Conservation (phyloP, 2,113 vertebrate genomes). For the Sebastes schlegelii region DNA sequence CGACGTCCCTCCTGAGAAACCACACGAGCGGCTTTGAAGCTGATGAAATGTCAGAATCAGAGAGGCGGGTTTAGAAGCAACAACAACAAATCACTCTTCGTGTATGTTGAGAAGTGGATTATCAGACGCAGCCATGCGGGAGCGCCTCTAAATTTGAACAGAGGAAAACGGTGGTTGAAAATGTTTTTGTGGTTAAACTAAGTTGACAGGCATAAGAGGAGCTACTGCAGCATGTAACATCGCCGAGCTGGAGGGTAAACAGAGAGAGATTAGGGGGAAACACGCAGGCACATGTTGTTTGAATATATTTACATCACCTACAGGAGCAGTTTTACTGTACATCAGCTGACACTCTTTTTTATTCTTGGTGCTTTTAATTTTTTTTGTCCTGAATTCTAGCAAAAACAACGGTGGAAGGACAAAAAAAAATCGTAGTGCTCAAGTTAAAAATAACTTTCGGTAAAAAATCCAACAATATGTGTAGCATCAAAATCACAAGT, state of each 20-base stretch:
- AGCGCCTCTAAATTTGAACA: not conserved
- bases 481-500: not conserved
- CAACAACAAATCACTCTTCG: constrained; percentile 11
- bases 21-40: not conserved
- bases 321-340: not conserved
- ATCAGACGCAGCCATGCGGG: constrained; percentile 38
- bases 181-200: constrained; percentile 29
- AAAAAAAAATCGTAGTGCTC: not conserved
- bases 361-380: not conserved
- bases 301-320: constrained; percentile 35
- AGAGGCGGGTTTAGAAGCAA: constrained; percentile 16
- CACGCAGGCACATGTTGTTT: not conserved
- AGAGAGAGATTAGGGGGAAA: constrained; percentile 40
- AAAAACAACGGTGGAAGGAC: not conserved
- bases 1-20: not conserved
- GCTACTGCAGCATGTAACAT: constrained; percentile 42
- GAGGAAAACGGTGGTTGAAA: not conserved
- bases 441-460: not conserved
- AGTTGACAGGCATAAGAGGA: constrained; percentile 57
- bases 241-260: constrained; percentile 32
- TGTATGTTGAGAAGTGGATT: constrained; percentile 1
- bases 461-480: not conserved
- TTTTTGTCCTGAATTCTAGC: not conserved
- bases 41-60: constrained; percentile 21
- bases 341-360: not conserved